phyloP scores from a whole-genome alignment of 2,797 vertebrate genomes.

The Pampus argenteus region DNA sequence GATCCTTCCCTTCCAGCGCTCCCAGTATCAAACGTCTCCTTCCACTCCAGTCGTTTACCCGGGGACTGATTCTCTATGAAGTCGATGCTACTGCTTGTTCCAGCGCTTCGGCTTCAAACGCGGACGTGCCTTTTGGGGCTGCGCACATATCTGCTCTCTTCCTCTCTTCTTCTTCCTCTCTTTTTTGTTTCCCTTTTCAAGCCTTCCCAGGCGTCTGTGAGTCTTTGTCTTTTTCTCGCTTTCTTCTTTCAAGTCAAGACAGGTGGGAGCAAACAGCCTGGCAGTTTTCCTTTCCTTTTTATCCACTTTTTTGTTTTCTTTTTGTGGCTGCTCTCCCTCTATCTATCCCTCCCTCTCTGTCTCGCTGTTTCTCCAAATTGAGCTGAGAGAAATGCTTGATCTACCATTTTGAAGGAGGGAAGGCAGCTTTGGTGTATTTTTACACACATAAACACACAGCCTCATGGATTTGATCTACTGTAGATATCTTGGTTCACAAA shows the following conservation, averaged over 20 bases:
- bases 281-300: slow-evolving; percentile 71
- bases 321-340: slow-evolving; percentile 49
- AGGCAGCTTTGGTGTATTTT: slow-evolving; percentile 64
- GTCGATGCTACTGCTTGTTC: slow-evolving; percentile 76
- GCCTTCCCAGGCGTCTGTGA: slow-evolving; percentile 75
- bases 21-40: slow-evolving; percentile 80
- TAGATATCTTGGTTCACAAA: slow-evolving; percentile 37
- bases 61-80: slow-evolving; percentile 79
- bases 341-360: slow-evolving; percentile 35
- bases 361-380: slow-evolving; percentile 68
- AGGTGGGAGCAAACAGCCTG: slow-evolving; percentile 82
- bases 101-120: slow-evolving; percentile 78
- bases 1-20: slow-evolving; percentile 73
- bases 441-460: slow-evolving; percentile 12
- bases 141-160: slow-evolving; percentile 72
- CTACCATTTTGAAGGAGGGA: slow-evolving; percentile 68
- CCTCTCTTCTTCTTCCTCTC: slow-evolving; percentile 67
- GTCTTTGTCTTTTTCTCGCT: slow-evolving; percentile 73
- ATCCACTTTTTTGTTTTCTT: slow-evolving; percentile 71
- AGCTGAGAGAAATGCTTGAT: slow-evolving; percentile 74
- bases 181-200: slow-evolving; percentile 74
- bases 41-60: slow-evolving; percentile 80
- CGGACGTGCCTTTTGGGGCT: slow-evolving; percentile 78
- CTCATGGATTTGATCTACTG: slow-evolving; percentile 34
- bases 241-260: slow-evolving; percentile 78